These are phyloP conservation scores for Cetonia aurata DNA, from an alignment of 2,888 invertebrate genomes.

Conservation along the genomic window DNA sequence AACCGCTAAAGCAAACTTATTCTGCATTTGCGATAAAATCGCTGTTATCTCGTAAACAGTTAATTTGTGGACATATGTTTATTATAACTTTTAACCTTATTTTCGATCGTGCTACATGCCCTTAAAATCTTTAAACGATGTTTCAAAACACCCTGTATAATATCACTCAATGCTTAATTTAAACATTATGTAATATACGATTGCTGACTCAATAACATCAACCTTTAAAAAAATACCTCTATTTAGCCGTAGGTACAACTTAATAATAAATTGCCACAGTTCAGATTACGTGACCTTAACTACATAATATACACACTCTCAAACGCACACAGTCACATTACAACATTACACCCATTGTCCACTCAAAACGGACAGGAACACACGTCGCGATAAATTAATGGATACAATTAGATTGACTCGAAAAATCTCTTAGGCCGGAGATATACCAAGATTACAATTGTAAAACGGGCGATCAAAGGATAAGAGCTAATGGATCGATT, in stretches of 20 bases:
- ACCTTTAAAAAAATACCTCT: not conserved
- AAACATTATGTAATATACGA: conserved; percentile 21
- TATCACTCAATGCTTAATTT: conserved; percentile 7
- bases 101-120: too few species aligned
- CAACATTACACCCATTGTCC: conserved; percentile 27
- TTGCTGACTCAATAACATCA: conserved; percentile 9
- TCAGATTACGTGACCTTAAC: conserved; percentile 14
- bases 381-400: conserved; percentile 32
- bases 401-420: conserved; percentile 31
- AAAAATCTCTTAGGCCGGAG: conserved; percentile 32
- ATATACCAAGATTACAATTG: conserved; percentile 34
- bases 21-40: too few species aligned
- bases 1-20: too few species aligned
- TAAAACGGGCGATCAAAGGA: conserved; percentile 26
- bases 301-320: not conserved
- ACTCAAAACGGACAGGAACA: conserved; percentile 14
- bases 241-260: conserved; percentile 11
- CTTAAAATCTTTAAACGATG: too few species aligned
- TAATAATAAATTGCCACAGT: conserved; percentile 21
- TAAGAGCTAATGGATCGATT: conserved; percentile 37
- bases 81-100: too few species aligned
- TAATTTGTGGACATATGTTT: too few species aligned
- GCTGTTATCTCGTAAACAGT: too few species aligned
- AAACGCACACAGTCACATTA: not conserved
- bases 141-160: not conserved